phyloP scores from a whole-genome alignment of 2,888 invertebrate species.

The Tenthredo mesomela region DNA sequence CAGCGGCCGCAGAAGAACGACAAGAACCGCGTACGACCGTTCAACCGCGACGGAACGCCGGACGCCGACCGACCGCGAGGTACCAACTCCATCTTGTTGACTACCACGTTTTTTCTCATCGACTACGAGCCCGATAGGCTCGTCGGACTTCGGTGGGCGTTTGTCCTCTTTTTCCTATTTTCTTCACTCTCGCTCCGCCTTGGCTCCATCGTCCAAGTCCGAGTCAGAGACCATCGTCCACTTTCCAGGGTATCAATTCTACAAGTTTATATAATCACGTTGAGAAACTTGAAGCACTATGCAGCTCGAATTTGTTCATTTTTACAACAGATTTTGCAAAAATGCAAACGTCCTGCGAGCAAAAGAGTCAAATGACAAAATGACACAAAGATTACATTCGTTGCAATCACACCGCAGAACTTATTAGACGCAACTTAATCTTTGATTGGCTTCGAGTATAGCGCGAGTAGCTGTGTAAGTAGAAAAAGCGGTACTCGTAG shows the following conservation, averaged over 20 bases:
- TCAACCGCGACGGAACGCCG: slow-evolving; percentile 28
- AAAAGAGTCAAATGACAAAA: background rate
- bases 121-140: slow-evolving; percentile 72
- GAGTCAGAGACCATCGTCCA: background rate
- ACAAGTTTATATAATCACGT: background rate
- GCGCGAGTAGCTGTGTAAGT: background rate
- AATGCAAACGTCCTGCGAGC: background rate
- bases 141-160: slow-evolving; percentile 72
- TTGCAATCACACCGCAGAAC: background rate
- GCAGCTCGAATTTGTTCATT: background rate
- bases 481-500: background rate
- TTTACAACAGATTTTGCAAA: background rate
- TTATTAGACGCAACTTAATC: background rate
- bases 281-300: background rate
- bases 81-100: slow-evolving; percentile 74
- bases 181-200: slow-evolving; percentile 74
- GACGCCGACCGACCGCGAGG: slow-evolving; percentile 57
- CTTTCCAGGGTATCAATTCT: background rate
- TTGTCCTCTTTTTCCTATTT: slow-evolving; percentile 73
- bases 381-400: background rate
- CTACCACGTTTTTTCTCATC: slow-evolving; percentile 74
- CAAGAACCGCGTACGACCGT: slow-evolving; percentile 36
- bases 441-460: background rate
- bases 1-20: slow-evolving; percentile 20
- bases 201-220: slow-evolving; percentile 54